Base-by-base conservation (phyloP, 2,113 vertebrate species). In the Apistogramma diplotaenia region DNA sequence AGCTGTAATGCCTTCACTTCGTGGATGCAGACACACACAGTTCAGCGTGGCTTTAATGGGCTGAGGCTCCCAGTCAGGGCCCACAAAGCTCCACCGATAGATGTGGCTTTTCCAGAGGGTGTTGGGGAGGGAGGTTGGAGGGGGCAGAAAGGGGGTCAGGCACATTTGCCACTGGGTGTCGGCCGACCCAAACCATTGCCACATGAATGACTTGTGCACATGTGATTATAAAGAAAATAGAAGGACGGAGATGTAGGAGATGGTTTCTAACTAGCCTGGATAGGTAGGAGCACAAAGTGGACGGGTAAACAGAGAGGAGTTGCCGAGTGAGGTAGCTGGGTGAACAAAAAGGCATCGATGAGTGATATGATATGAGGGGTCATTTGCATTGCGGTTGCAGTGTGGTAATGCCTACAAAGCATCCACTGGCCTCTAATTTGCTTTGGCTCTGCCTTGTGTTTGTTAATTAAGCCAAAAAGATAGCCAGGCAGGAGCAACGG, bases 51-150 rank as follows among this genome's bases (percentile, higher is more conserved):
- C 57, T 92, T 92, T 93, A 91, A 92, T 89, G 87, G 81, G 87
- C 85, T 73, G 75, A 67, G 87, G 81, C 87, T 77, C 76, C 80
- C 84, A 67, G 80, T 85, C 70, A 89, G 81, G 83, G 51, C 85
- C 87, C 83, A 77, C 27, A 82, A 82, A 88, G 83, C 76, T 79
- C 62, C 53, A 77, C 82, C 27, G 33, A 93, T 91, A 94, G 91
- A 94, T 95, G 94, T 94, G 94, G 94, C 91, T 95, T 67, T 92
- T 86, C 77, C 58, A 76, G 80, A 86, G 91, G 81, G 87, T 89
- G 91, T 90, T 74, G 57, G 77, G 65, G 85, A 79, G 77, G 87
- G 86, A 61, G 79, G 73, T 55, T 59, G 7, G 61, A 82, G 82
- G 83, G 89, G 85, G 90, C 90, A 93, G 82, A 81, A 78, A 84